Evolutionary conservation across 2,888 invertebrate species (phyloP), one percentile per base, ranked within the genome.

Genomic region (Ceratothoa steindachneri): DNA sequence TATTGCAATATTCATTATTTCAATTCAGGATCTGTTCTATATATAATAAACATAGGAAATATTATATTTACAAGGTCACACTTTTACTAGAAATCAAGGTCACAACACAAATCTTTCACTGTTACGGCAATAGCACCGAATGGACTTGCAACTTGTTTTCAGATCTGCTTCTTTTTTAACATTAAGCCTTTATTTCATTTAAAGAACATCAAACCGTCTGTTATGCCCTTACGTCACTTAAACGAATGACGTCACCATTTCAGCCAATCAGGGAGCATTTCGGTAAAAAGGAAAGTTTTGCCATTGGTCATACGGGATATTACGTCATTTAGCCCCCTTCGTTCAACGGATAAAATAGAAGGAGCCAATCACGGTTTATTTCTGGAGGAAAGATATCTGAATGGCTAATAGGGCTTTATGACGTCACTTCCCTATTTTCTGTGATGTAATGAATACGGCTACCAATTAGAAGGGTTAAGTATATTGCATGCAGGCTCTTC

Each of bases 401-500:
- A 60, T 60, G 60, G 60, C 12, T 60, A 60, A 60, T 24, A 24
- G 9, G 24, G 2, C 22, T 24, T 60, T 1, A 60, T 60, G 60
- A 60, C 60, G 60, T 60, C 60, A 60, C 60, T 60, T 24, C 60
- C 60, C 60, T 60, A n/a, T 41, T 22, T 60, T 60, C 60, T 12
- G 60, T 60, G 60, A 60, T 60, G 60, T 60, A 60, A 60, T 60
- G 27, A 24, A 24, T 60, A 12, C 27, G 60, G 27, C 27, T 41
- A 41, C 41, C 41, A 41, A 41, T 41, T 41, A 41, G 41, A 41
- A 41, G 41, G 41, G 41, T 41, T 9, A 41, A 41, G 19, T 12
- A 60, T 60, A 60, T 60, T 60, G 60, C 60, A 60, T 60, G 60
- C 60, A 60, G n/a, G n/a, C n/a, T n/a, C n/a, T n/a, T n/a, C n/a